Base-by-base conservation (phyloP, 1,140 invertebrate genomes). In the Probaryconus sp. region DNA sequence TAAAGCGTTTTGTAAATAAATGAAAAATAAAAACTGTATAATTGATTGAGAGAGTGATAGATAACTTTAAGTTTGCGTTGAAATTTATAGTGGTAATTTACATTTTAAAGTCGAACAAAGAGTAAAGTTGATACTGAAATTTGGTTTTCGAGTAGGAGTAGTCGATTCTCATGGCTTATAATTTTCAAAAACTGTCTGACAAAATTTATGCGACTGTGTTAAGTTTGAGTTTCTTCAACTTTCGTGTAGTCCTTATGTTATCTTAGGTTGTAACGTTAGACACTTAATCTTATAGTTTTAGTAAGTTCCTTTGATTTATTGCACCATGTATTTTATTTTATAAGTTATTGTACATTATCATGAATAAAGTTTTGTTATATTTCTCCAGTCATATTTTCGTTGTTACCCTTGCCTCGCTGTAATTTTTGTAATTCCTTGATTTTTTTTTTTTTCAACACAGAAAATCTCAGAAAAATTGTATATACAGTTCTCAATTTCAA, bases 351-450 rank as follows among this genome's bases (percentile, higher is more conserved):
- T 73, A 24, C 21, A 24, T n/a, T n/a, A n/a, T n/a, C n/a, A n/a
- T n/a, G 38, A 76, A 70, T 76, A 76, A 76, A 70, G 65, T 76
- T 71, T 50, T 28, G 45, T 71, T 71, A 55, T 61, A 70, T 37
- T 67, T 67, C 1, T 48, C 33, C 60, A 33, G 40, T 20, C 30
- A 35, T 40, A 5, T 56, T 55, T 67, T 48, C 38, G 16, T 56
- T 48, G 61, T 67, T 76, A 55, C 42, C 48, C 70, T 61, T 1
- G 30, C 43, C 42, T 51, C n/a, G 10, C 11, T 10, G 28, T 9
- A 6, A 43, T 43, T 5, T 33, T 1, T 3, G 31, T 53, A n/a
- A n/a, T 60, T 45, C 7, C 2, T 55, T 17, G 4, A 37, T 67
- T 20, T 24, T 9, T 47, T 37, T 60, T 67, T 26, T 37, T 50